These are phyloP conservation scores for Odontesthes bonariensis DNA, from an alignment of 2,113 vertebrate genomes.

Conservation along the genomic window DNA sequence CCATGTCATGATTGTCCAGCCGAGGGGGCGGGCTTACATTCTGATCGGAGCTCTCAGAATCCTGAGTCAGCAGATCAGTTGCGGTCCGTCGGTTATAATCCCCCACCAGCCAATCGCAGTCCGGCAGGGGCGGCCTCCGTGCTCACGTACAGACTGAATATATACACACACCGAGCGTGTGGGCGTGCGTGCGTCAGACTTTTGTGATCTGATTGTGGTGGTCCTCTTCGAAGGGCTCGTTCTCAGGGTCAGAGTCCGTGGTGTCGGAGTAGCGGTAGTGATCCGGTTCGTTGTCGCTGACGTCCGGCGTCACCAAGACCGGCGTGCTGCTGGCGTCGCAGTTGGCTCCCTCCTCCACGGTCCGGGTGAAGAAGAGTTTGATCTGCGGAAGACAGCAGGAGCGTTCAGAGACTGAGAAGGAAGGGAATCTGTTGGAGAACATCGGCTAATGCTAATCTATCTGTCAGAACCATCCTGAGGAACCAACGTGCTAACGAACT, in stretches of 20 bases:
- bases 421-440: too few species aligned
- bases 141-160: slow-evolving; percentile 15
- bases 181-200: slow-evolving; percentile 85
- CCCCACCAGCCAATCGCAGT: slow-evolving; percentile 11
- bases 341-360: slow-evolving; percentile 94
- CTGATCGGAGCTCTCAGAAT: slow-evolving; percentile 29
- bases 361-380: slow-evolving; percentile 96
- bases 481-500: too few species aligned
- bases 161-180: slow-evolving; percentile 19
- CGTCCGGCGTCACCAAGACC: slow-evolving; percentile 94
- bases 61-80: slow-evolving; percentile 28
- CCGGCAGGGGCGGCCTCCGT: not conserved
- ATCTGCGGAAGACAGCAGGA: slow-evolving; percentile 82
- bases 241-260: slow-evolving; percentile 98
- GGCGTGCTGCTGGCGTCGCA: slow-evolving; percentile 94
- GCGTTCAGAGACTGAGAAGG: too few species aligned
- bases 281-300: slow-evolving; percentile 99
- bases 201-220: slow-evolving; percentile 95
- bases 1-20: slow-evolving; percentile 64
- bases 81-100: slow-evolving; percentile 27
- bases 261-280: slow-evolving; percentile 99
- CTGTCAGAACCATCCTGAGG: too few species aligned
- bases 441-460: too few species aligned
- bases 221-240: slow-evolving; percentile 96
- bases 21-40: not conserved